Percentiles rank a stretch among this genome's conserved stretches.
phyloP scores from a whole-genome alignment of 2,888 invertebrate species.

The Orthonychiurus folsomi region DNA sequence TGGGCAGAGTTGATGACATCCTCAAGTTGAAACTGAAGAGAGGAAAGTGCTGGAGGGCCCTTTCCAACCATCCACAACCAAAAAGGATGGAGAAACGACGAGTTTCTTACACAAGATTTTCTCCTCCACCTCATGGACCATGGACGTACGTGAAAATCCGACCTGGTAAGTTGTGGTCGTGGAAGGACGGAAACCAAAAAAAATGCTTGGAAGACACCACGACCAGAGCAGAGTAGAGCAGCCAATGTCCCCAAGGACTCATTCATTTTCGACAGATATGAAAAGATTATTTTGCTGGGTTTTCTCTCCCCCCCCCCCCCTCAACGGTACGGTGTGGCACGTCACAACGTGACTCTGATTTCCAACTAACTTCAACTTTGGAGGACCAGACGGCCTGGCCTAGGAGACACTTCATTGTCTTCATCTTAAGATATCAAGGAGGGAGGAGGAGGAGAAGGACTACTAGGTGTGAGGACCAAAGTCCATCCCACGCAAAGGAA shows the following conservation, averaged over 20 bases:
- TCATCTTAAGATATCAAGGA: too few relatives aligned
- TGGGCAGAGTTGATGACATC: conserved; percentile 21
- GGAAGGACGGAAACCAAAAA: not conserved
- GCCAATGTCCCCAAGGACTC: conserved; percentile 14
- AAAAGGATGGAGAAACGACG: not conserved
- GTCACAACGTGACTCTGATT: not conserved
- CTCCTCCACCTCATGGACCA: too few relatives aligned
- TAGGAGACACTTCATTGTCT: not conserved
- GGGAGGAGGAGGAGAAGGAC: too few relatives aligned
- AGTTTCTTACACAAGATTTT: not conserved
- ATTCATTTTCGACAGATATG: conserved; percentile 22
- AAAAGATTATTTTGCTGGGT: conserved; percentile 16
- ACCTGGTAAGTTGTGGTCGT: not conserved
- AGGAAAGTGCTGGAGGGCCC: not conserved
- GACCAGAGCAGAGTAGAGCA: not conserved
- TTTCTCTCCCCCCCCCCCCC: not conserved
- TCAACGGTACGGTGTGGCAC: not conserved
- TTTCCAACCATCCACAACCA: not conserved
- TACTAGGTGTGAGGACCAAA: too few relatives aligned
- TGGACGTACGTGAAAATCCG: not conserved
- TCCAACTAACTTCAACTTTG: not conserved
- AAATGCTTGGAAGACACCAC: not conserved
- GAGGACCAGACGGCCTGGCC: not conserved
- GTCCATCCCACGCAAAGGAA: too few relatives aligned
- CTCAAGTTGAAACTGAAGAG: conserved; percentile 10